Percentiles rank a stretch among this genome's conserved stretches.
Evolutionary conservation across 2,888 invertebrate species (phyloP).

Genomic region (Oxytorus armatus): DNA sequence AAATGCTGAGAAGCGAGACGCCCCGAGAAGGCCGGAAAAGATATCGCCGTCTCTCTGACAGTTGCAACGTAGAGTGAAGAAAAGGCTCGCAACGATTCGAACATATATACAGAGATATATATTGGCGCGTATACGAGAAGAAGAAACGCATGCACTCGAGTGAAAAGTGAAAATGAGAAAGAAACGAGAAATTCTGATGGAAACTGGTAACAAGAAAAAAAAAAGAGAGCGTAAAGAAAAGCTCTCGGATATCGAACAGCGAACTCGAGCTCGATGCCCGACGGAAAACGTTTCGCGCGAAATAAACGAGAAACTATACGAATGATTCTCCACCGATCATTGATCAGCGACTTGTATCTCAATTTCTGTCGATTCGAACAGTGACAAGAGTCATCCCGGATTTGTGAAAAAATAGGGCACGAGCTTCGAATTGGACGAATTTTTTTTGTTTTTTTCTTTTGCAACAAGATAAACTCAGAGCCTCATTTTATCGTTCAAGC

Average conservation of each 20-base stretch:
- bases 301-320: no score
- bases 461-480: no score
- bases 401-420: no score
- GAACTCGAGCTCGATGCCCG: slow-evolving; percentile 13
- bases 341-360: no score
- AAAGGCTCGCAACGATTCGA: slow-evolving; percentile 25
- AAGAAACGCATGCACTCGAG: slow-evolving; percentile 23
- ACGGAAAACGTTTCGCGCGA: slow-evolving; percentile 25
- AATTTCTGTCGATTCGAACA: no score
- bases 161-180: slow-evolving; percentile 51
- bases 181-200: slow-evolving; percentile 35
- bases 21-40: slow-evolving; percentile 71
- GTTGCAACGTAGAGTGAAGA: slow-evolving; percentile 58
- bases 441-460: no score
- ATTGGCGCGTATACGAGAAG: slow-evolving; percentile 38
- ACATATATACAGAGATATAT: not conserved
- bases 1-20: slow-evolving; percentile 5
- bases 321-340: no score
- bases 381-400: no score
- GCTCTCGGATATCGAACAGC: slow-evolving; percentile 22
- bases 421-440: no score
- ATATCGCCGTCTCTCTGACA: slow-evolving; percentile 74
- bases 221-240: slow-evolving; percentile 52
- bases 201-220: slow-evolving; percentile 52
- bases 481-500: no score